These are phyloP conservation scores for Plutella xylostella DNA, from an alignment of 2,888 invertebrate species.

Conservation along the genomic window DNA sequence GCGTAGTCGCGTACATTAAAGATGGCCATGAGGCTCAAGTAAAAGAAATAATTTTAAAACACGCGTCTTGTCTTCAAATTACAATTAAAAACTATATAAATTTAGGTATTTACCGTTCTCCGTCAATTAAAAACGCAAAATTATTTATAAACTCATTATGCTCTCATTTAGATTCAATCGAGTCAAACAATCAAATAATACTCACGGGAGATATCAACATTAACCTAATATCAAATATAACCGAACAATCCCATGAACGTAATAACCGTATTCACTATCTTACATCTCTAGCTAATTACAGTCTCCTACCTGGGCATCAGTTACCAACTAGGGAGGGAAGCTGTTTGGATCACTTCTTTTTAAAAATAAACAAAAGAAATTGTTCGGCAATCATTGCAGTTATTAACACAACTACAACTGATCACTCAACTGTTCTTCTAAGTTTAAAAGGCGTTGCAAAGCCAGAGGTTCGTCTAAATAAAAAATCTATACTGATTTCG, in stretches of 20 bases:
- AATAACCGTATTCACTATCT: not conserved
- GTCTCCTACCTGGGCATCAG: slow-evolving; percentile 8
- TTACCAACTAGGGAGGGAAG: slow-evolving; percentile 10
- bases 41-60: not conserved
- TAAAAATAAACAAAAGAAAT: slow-evolving; percentile 7
- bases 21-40: not conserved
- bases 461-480: not conserved
- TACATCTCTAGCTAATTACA: slow-evolving; percentile 4
- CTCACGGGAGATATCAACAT: slow-evolving; percentile 3
- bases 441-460: not conserved
- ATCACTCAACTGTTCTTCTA: slow-evolving; percentile 8
- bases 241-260: not conserved
- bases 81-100: not conserved
- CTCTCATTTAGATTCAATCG: not conserved
- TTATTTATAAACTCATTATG: not conserved
- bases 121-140: not conserved
- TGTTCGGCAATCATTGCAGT: not conserved
- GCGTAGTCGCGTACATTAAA: not conserved
- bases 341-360: slow-evolving; percentile 11
- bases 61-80: slow-evolving; percentile 1
- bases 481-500: not conserved
- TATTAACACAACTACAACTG: slow-evolving; percentile 11
- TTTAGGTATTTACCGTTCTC: slow-evolving; percentile 2
- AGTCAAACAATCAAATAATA: not conserved
- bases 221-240: not conserved